Base-by-base conservation (phyloP, 2,797 vertebrate genomes). In the Alfaro cultratus region DNA sequence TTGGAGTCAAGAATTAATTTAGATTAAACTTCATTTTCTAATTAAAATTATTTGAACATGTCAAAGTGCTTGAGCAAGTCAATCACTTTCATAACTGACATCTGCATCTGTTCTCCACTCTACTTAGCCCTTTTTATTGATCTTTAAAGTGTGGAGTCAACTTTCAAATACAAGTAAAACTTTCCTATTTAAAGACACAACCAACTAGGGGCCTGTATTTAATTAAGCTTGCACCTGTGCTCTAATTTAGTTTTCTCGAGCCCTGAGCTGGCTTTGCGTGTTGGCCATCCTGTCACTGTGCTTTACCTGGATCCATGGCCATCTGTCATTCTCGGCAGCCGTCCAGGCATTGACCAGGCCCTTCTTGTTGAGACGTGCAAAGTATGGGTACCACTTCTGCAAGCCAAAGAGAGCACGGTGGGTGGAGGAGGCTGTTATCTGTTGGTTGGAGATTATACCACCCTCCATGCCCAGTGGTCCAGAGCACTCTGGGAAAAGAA, bases 261-360 rank as follows among this genome's bases (percentile, higher is more conserved):
- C 68, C 5, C 3, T 34, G 47, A 67, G 74, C 62, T 16, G 31
- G 76, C 74, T 83, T 67, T 72, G 70, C 43, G 36, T 80, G 84
- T 55, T 23, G 31, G 39, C 80, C 76, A 76, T 81, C 49, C 53
- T 76, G 74, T 82, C 87, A 87, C 88, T 89, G 90, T 91, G 90
- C 94, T 87, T 96, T 97, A 99, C 99, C 98, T 99, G 99, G 94
- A 99, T 99, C 99, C 99, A 99, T 0, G 99, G 98, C 99, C 98
- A 99, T 96, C 97, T 97, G 96, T 99, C 99, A 88, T 99, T 99
- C 94, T 99, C 98, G 88, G 98, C 98, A 77, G 98, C 97, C 21
- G 99, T 99, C 99, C 99, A 99, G 79, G 99, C 99, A 36, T 99
- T 99, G 93, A 99, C 98, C 89, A 99, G 97, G 72, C 99, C 99